A percentile compares a stretch with the other conserved stretches of the same genome.
phyloP scores from a whole-genome alignment of 2,888 invertebrate genomes.

The Himalopsyche anomala region DNA sequence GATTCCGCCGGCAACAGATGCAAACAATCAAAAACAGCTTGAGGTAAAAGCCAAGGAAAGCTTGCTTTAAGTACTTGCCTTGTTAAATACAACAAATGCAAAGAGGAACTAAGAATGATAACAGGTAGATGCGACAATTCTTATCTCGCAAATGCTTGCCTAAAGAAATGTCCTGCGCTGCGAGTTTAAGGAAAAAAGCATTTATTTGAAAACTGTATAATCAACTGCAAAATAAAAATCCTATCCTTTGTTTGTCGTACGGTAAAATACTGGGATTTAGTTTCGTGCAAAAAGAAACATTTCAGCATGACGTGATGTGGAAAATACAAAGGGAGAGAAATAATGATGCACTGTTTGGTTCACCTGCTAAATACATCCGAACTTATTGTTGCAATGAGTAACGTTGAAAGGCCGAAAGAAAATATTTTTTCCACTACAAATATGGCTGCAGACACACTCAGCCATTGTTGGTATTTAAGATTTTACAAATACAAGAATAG shows the following conservation, averaged over 20 bases:
- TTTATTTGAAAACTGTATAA: neutral
- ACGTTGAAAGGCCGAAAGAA: neutral
- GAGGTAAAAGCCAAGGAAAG: neutral
- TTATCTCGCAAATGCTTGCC: neutral
- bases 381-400: neutral
- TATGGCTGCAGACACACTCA: neutral
- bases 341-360: constrained; percentile 2
- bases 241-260: neutral
- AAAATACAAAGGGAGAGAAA: constrained; percentile 4
- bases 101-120: neutral
- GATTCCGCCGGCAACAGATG: neutral
- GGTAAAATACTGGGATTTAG: neutral
- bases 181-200: neutral
- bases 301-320: constrained; percentile 11
- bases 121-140: neutral
- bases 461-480: too few relatives aligned
- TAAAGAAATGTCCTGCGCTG: neutral
- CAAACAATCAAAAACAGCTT: constrained; percentile 19
- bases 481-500: too few relatives aligned
- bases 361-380: constrained; percentile 15
- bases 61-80: neutral
- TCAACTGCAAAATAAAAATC: neutral
- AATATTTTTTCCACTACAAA: constrained; percentile 4
- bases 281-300: constrained; percentile 8
- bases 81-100: constrained; percentile 8